Evolutionary conservation across 2,113 vertebrate species (phyloP), one percentile per base, ranked within the genome.

Genomic region (Tychaedon coryphoeus): DNA sequence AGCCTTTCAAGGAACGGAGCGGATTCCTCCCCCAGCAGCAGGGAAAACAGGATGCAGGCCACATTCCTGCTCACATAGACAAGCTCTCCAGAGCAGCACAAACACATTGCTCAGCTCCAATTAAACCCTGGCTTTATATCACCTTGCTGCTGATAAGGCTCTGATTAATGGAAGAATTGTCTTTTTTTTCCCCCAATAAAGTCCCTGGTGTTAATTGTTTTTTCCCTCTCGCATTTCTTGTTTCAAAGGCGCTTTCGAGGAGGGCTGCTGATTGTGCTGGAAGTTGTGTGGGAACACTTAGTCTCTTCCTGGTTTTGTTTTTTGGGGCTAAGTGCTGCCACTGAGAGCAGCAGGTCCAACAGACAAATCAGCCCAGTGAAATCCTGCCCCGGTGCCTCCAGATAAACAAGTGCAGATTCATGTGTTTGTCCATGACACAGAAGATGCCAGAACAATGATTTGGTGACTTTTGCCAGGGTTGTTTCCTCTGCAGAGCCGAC

Each of bases 291-390:
- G 96, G 97, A 97, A 98, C 97, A 98, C 98, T 98, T 98, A 98
- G 97, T 73, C 93, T 96, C 96, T 98, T 98, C 98, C 98, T 98
- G 98, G 98, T 98, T 98, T 98, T 98, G 98, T 98, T 98, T 97
- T 91, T 87, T 45, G 85, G 75, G 80, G 95, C 69, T 64, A 26
- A 81, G 54, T 31, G 92, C 92, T 96, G 95, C 95, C 92, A 53
- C 90, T 6, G 92, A 54, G 94, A 88, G 81, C 24, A 71, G 78
- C 71, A 28, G 88, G 56, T 84, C 95, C 90, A 56, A 12, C 4
- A 77, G 93, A 92, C 85, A 80, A 90, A 91, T 72, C 78, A 77
- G 88, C 90, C 47, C 43, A 15, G 88, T 3, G 48, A 85, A 86
- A 74, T 91, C 67, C 85, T 90, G 78, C 90, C 92, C 91, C 18